Evolutionary conservation across 2,888 invertebrate genomes (phyloP).

Genomic region (Heliconius ethilla): DNA sequence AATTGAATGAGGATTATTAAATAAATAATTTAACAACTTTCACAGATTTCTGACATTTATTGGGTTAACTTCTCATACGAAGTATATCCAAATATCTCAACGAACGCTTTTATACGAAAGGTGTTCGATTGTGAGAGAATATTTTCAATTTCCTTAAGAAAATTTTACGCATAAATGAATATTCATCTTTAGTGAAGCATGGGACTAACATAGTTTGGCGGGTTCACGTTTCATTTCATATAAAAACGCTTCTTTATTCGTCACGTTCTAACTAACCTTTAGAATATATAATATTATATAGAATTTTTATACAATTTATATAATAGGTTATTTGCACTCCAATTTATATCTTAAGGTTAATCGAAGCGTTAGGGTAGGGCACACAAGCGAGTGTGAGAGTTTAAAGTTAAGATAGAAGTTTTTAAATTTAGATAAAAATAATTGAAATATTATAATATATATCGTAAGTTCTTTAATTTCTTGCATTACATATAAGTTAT

Average conservation of each 20-base stretch:
- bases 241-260: neutral
- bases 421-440: no score
- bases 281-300: neutral
- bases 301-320: neutral
- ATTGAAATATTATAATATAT: no score
- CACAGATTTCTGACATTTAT: no score
- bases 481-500: no score
- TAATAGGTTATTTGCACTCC: no score
- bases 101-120: neutral
- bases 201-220: conserved; percentile 24
- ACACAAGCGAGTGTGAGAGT: no score
- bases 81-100: neutral
- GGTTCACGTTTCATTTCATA: conserved; percentile 25
- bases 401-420: no score
- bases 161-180: conserved; percentile 31
- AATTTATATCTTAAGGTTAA: no score
- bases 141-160: conserved; percentile 18
- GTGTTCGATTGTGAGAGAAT: conserved; percentile 21
- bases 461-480: no score
- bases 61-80: neutral
- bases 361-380: no score
- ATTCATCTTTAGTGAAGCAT: conserved; percentile 28
- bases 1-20: neutral
- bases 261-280: neutral
- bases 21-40: neutral